Conservation (phyloP, 2,888 invertebrate species). For the Thyatira batis region DNA sequence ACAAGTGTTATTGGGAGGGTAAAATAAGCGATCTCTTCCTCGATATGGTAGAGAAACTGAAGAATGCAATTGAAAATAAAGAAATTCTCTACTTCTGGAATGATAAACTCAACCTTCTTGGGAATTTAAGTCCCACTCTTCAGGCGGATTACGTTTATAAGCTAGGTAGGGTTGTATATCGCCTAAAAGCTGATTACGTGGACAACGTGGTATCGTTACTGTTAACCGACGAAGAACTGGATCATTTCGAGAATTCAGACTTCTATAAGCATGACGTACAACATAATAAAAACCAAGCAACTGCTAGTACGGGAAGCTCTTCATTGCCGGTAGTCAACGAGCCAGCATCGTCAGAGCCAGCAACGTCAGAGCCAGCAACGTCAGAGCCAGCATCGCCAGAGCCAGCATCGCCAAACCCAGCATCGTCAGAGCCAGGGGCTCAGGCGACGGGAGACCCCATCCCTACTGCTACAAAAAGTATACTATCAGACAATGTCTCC, state of each 20-base stretch:
- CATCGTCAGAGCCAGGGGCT: no score
- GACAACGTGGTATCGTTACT: constrained; percentile 47
- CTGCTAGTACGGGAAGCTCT: background rate
- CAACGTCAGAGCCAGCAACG: background rate
- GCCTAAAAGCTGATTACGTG: constrained; percentile 56
- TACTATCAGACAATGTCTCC: background rate
- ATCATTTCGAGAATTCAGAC: constrained; percentile 48
- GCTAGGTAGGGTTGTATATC: constrained; percentile 58
- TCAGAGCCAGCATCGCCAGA: no score
- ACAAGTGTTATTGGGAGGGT: constrained; percentile 61
- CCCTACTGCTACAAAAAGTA: background rate
- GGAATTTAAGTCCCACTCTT: constrained; percentile 48
- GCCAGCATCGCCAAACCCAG: no score
- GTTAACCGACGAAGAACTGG: constrained; percentile 51
- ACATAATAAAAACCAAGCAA: constrained; percentile 6
- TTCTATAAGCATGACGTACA: constrained; percentile 40
- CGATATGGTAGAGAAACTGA: constrained; percentile 59
- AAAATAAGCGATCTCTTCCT: constrained; percentile 53
- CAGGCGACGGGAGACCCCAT: background rate
- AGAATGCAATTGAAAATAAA: constrained; percentile 47
- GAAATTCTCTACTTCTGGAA: constrained; percentile 69
- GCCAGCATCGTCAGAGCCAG: background rate
- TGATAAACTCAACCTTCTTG: constrained; percentile 58
- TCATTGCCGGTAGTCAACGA: background rate
- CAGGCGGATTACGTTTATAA: constrained; percentile 54